phyloP scores from a whole-genome alignment of 1,140 invertebrate genomes.

The Drosophila ogumai region DNA sequence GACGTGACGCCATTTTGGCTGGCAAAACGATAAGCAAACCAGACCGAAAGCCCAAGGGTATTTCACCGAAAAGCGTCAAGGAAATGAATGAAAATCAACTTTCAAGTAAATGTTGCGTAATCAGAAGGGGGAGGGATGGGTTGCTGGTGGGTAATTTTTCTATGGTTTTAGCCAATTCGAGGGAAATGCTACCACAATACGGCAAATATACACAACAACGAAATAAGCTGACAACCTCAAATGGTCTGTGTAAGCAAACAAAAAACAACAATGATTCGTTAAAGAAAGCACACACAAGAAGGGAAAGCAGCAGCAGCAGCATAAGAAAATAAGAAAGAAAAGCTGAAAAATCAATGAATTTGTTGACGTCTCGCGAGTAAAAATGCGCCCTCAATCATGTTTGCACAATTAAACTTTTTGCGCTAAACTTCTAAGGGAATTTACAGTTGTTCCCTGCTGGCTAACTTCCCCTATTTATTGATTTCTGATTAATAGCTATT shows the following conservation, averaged over 20 bases:
- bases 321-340: constrained; percentile 30
- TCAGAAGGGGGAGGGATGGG: constrained; percentile 27
- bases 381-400: constrained; percentile 43
- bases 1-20: constrained; percentile 63
- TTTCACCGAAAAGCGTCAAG: constrained; percentile 43
- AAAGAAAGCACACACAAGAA: constrained; percentile 25
- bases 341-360: constrained; percentile 41
- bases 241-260: constrained; percentile 19
- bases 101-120: constrained; percentile 76
- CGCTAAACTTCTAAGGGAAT: constrained; percentile 16
- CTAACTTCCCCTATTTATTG: constrained; percentile 32
- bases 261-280: constrained; percentile 31
- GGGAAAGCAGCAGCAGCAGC: constrained; percentile 9
- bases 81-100: constrained; percentile 68
- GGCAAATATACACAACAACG: constrained; percentile 14
- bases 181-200: constrained; percentile 27
- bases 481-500: constrained; percentile 52
- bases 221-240: constrained; percentile 36
- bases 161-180: constrained; percentile 36
- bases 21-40: constrained; percentile 32
- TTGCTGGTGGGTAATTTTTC: constrained; percentile 1
- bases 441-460: constrained; percentile 6
- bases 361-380: constrained; percentile 6
- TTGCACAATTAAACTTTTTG: constrained; percentile 50
- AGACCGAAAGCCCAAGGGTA: constrained; percentile 33